These are phyloP conservation scores for Xanthia togata DNA, from an alignment of 2,888 invertebrate species.

Conservation along the genomic window DNA sequence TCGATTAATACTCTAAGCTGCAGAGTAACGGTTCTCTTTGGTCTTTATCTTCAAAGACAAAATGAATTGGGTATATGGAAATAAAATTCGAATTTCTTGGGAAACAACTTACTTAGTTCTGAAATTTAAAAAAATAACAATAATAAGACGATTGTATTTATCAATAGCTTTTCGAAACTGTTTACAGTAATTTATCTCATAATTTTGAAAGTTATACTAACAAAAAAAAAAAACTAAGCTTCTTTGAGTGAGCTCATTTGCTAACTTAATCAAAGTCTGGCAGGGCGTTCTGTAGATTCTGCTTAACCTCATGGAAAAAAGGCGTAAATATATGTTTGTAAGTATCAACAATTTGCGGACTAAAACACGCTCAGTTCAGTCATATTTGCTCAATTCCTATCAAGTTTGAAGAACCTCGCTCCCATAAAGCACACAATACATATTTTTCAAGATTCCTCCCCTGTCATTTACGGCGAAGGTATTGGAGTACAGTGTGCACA, in stretches of 20 bases:
- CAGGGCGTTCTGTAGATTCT: not conserved
- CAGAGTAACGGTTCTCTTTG: not conserved
- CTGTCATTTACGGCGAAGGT: slow-evolving; percentile 12
- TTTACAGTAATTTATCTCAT: not conserved
- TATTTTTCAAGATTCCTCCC: slow-evolving; percentile 30
- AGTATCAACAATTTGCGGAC: not conserved
- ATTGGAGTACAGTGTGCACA: slow-evolving; percentile 33
- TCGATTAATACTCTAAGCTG: slow-evolving; percentile 15
- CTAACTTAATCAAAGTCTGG: not conserved
- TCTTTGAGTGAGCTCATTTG: not conserved
- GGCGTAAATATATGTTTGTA: not conserved
- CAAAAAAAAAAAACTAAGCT: not conserved
- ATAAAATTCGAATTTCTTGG: slow-evolving; percentile 7
- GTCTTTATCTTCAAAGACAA: slow-evolving; percentile 17
- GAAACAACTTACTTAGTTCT: not conserved
- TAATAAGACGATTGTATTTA: not conserved
- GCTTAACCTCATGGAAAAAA: rapidly evolving
- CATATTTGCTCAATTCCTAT: slow-evolving; percentile 39
- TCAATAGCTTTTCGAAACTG: not conserved
- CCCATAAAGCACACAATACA: slow-evolving; percentile 26
- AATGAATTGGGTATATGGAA: slow-evolving; percentile 19
- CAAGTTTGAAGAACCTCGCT: slow-evolving; percentile 39
- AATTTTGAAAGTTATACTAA: not conserved
- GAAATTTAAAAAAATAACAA: not conserved
- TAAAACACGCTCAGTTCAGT: slow-evolving; percentile 10